Percentiles rank a stretch among this genome's conserved stretches.
Evolutionary conservation across 2,113 vertebrate species (phyloP).

Genomic region (Tachysurus fulvidraco): DNA sequence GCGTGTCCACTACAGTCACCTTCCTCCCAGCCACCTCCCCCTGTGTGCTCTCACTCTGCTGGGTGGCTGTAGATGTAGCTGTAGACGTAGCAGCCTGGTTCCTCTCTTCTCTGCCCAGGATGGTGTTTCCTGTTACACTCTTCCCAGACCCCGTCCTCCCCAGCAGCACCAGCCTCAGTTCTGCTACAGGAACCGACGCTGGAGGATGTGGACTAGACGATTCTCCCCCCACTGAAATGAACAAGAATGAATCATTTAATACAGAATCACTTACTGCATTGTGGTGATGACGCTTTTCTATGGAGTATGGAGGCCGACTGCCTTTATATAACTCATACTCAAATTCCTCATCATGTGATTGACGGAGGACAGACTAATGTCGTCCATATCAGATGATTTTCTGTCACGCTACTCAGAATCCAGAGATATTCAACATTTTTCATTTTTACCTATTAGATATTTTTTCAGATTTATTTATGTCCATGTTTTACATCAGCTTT

Average conservation of each 20-base stretch:
- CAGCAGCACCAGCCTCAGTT: no score
- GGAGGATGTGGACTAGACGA: no score
- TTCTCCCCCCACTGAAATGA: no score
- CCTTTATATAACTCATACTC: background rate
- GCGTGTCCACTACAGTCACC: conserved; percentile 21
- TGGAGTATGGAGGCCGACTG: background rate
- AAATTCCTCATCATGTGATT: background rate
- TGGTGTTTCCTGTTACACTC: conserved; percentile 52
- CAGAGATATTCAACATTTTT: background rate
- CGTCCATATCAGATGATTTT: background rate
- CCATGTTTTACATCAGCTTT: background rate
- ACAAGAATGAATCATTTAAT: background rate
- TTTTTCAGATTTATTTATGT: background rate
- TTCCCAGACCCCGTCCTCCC: conserved; percentile 23
- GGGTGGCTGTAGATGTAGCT: background rate
- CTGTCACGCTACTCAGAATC: background rate
- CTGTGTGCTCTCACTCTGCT: conserved; percentile 1
- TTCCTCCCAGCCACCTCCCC: background rate
- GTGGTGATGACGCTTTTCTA: background rate
- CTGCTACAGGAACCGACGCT: no score
- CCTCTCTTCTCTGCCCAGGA: conserved; percentile 42
- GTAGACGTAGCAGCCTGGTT: conserved; percentile 28
- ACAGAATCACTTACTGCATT: background rate
- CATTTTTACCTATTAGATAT: background rate
- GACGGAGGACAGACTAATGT: background rate